Base-by-base conservation (phyloP, 2,888 invertebrate species). In the Epirrhoe alternata region DNA sequence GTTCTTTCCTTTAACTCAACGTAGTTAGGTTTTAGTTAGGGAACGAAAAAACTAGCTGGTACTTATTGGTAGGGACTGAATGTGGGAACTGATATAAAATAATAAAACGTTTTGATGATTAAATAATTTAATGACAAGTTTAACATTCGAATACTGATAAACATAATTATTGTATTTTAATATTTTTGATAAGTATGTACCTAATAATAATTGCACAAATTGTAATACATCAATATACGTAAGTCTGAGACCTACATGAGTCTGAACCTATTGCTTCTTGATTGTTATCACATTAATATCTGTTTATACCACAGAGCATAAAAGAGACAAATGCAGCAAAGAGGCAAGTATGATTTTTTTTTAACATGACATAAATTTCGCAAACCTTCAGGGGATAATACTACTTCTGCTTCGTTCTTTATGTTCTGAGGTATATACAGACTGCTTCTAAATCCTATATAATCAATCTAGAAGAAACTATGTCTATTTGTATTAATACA, bases 121-220 rank as follows among this genome's bases (percentile, higher is more conserved):
- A 88, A 86, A 88, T 89, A 87, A 86, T 90, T 91, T 92, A 92
- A 86, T 93, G 84, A 86, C 83, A 84, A 76, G 76, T 81, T 86
- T 84, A 91, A 92, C 89, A 88, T 75, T 89, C 82, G 82, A 89
- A 92, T 91, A 92, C 90, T 89, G 90, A 87, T 81, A 78, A 79
- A 85, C 73, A 82, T 80, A 78, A 81, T 78, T 79, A 74, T 77
- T 77, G 75, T 82, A 81, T 74, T 72, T 60, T 55, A 71, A 86
- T 88, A 88, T 76, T 61, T 12, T 10, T 63, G n/a, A n/a, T n/a
- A n/a, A n/a, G n/a, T n/a, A n/a, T n/a, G n/a, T n/a, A 57, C 5
- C 53, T 47, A 42, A 57, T 54, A 53, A 80, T 87, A 87, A 88
- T 88, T 88, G 88, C 86, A 87, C 71, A 70, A 42, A 74, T 70